A percentile compares a stretch with the other conserved stretches of the same genome.
Evolutionary conservation across 2,888 invertebrate genomes (phyloP).

Genomic region (Trachelus tabidus): DNA sequence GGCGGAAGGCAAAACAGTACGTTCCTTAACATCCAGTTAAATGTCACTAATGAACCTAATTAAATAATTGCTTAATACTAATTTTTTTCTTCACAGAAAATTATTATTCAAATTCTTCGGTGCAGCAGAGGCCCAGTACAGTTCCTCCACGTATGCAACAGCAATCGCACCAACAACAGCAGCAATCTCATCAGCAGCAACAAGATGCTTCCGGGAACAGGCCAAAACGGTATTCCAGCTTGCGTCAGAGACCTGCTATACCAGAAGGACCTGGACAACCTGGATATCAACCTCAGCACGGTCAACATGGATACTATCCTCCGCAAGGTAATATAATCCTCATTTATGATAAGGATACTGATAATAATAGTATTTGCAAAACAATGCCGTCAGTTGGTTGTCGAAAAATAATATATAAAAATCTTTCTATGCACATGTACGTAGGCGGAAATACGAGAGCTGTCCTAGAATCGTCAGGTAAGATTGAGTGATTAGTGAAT

Average conservation of each 20-base stretch:
- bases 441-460: slow-evolving; percentile 63
- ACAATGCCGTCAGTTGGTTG: not conserved
- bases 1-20: slow-evolving; percentile 54
- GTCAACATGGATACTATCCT: slow-evolving; percentile 59
- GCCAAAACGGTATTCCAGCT: slow-evolving; percentile 77
- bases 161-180: slow-evolving; percentile 58
- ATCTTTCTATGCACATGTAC: slow-evolving; percentile 45
- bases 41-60: not conserved
- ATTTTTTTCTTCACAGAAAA: slow-evolving; percentile 46
- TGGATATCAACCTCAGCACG: slow-evolving; percentile 47
- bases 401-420: not conserved
- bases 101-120: slow-evolving; percentile 56
- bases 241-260: slow-evolving; percentile 70
- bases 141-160: slow-evolving; percentile 64
- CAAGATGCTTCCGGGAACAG: slow-evolving; percentile 64
- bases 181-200: slow-evolving; percentile 55
- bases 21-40: slow-evolving; percentile 20
- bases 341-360: not conserved
- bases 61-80: not conserved
- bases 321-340: slow-evolving; percentile 54
- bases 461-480: slow-evolving; percentile 64
- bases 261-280: slow-evolving; percentile 55
- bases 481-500: slow-evolving; percentile 28
- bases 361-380: not conserved
- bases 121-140: slow-evolving; percentile 53